A percentile compares a stretch with the other conserved stretches of the same genome.
These are phyloP conservation scores for Sinonovacula constricta DNA, from an alignment of 1,140 invertebrate genomes.

Conservation along the genomic window DNA sequence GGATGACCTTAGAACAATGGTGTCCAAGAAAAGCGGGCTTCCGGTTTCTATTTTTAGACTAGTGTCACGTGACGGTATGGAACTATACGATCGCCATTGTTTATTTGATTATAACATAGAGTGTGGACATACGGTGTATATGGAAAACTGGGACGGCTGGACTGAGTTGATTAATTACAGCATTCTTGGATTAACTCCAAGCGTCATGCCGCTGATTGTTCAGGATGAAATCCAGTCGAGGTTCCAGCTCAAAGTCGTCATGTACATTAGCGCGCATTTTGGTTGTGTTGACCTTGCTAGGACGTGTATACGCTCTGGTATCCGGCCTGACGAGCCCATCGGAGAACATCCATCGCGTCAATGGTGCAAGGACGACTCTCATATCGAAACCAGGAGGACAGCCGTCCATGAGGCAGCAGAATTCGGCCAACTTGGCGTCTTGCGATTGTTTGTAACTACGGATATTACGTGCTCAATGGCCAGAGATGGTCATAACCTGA, in stretches of 20 bases:
- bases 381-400: constrained; percentile 72
- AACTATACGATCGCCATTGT: constrained; percentile 73
- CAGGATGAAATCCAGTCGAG: constrained; percentile 70
- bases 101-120: constrained; percentile 74
- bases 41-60: constrained; percentile 76
- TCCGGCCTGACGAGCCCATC: constrained; percentile 71
- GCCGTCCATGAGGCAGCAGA: constrained; percentile 76
- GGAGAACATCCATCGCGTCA: constrained; percentile 74
- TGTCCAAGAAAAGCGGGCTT: constrained; percentile 72
- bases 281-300: constrained; percentile 76
- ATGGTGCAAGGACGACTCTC: constrained; percentile 71
- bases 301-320: constrained; percentile 67
- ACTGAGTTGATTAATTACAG: constrained; percentile 75
- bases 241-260: constrained; percentile 76
- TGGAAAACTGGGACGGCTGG: constrained; percentile 78
- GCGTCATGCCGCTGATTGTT: constrained; percentile 66
- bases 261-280: constrained; percentile 76
- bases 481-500: constrained; percentile 73
- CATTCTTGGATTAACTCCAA: constrained; percentile 73
- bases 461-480: constrained; percentile 74
- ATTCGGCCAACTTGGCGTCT: constrained; percentile 71
- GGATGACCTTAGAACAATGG: constrained; percentile 68
- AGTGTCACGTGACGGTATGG: constrained; percentile 61
- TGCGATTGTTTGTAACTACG: constrained; percentile 75
- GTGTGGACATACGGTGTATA: constrained; percentile 68